phyloP scores from a whole-genome alignment of 2,113 vertebrate genomes.

The Vimba vimba region DNA sequence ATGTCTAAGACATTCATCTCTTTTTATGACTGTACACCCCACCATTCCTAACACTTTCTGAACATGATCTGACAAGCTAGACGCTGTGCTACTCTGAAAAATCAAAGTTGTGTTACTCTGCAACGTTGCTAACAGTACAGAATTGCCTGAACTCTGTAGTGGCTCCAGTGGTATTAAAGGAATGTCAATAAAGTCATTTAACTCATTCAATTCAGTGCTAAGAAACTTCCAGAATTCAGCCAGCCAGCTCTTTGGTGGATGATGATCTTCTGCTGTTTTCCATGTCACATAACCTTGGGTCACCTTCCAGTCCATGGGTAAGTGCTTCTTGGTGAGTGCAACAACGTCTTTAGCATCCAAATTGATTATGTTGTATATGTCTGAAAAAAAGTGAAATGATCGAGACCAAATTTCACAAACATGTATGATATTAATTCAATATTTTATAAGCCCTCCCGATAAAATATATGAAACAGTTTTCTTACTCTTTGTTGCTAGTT shows the following conservation, averaged over 20 bases:
- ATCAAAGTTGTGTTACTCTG: constrained; percentile 71
- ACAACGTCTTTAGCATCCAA: constrained; percentile 66
- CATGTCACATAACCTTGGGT: constrained; percentile 66
- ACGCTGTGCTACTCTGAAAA: constrained; percentile 71
- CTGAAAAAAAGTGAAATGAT: constrained; percentile 59
- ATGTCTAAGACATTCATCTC: constrained; percentile 73
- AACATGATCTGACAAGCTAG: constrained; percentile 68
- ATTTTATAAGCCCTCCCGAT: not conserved
- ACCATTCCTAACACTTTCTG: constrained; percentile 68
- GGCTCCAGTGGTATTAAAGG: constrained; percentile 77
- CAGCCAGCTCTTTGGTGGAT: constrained; percentile 81
- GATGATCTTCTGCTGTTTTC: constrained; percentile 57
- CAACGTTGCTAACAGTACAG: constrained; percentile 72
- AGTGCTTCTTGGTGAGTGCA: constrained; percentile 66
- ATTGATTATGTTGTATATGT: constrained; percentile 71
- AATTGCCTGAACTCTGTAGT: constrained; percentile 44
- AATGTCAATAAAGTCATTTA: constrained; percentile 72
- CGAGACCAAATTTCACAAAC: not conserved
- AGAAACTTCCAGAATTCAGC: constrained; percentile 81
- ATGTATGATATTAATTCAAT: not conserved
- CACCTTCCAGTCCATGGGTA: constrained; percentile 75
- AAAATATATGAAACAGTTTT: not conserved
- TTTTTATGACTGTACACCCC: constrained; percentile 75
- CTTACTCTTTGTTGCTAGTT: constrained; percentile 73
- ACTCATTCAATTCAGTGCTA: constrained; percentile 62